Evolutionary conservation across 2,888 invertebrate species (phyloP).

Genomic region (Schizaphis graminum): DNA sequence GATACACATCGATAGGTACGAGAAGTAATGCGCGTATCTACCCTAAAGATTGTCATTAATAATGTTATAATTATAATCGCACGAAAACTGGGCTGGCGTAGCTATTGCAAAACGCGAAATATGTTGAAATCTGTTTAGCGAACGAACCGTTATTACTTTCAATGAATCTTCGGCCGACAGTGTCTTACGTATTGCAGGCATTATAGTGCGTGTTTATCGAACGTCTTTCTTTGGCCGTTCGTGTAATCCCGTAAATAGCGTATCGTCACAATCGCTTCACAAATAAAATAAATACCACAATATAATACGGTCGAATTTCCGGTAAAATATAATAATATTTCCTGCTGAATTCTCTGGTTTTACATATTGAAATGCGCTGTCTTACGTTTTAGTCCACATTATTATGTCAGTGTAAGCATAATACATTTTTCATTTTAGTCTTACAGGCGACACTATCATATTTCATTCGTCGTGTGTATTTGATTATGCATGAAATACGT

Average conservation of each 20-base stretch:
- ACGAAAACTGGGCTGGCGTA: not conserved
- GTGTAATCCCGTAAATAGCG: not conserved
- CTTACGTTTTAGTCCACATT: not conserved
- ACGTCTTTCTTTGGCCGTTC: not conserved
- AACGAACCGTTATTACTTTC: not conserved
- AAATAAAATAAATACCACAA: not conserved
- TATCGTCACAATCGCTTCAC: not conserved
- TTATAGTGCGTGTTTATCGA: not conserved
- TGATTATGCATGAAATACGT: slow-evolving; percentile 8
- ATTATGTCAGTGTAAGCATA: not conserved
- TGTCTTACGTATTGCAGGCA: not conserved
- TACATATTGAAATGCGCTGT: not conserved
- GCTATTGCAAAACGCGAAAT: not conserved
- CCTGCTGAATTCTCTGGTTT: not conserved
- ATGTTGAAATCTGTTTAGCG: not conserved
- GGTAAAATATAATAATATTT: not conserved
- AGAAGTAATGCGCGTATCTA: not conserved
- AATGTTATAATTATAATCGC: not conserved
- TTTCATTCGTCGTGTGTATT: not conserved
- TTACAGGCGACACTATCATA: not conserved
- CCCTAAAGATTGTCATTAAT: not conserved
- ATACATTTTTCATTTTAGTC: not conserved
- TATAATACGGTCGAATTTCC: too few species aligned
- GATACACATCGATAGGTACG: not conserved
- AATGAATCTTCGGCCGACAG: not conserved